A percentile compares a stretch with the other conserved stretches of the same genome.
These are phyloP conservation scores for Apeira syringaria DNA, from an alignment of 2,888 invertebrate genomes.

Conservation along the genomic window DNA sequence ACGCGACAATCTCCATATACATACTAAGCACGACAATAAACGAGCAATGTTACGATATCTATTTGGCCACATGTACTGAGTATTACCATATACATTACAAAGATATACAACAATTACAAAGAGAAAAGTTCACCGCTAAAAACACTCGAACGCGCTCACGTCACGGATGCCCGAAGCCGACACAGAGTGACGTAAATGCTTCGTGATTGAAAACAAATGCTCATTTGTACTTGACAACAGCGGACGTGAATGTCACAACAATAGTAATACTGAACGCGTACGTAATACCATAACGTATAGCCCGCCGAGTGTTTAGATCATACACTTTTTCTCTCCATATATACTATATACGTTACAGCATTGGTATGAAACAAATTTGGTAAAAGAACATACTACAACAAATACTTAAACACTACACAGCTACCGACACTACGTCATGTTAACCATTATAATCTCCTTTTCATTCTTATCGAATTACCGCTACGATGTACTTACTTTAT, in stretches of 20 bases:
- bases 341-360: slow-evolving; percentile 70
- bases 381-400: slow-evolving; percentile 59
- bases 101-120: slow-evolving; percentile 1
- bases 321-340: slow-evolving; percentile 49
- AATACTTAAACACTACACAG: slow-evolving; percentile 68
- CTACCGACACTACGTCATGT: slow-evolving; percentile 63
- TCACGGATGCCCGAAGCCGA: background rate
- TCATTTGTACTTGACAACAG: slow-evolving; percentile 9
- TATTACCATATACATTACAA: slow-evolving; percentile 26
- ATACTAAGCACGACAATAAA: slow-evolving; percentile 29
- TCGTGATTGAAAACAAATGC: background rate
- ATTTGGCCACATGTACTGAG: slow-evolving; percentile 53
- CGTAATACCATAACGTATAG: slow-evolving; percentile 5
- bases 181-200: background rate
- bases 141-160: slow-evolving; percentile 23
- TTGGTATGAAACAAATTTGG: slow-evolving; percentile 81
- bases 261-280: slow-evolving; percentile 11
- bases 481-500: slow-evolving; percentile 19
- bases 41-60: slow-evolving; percentile 34
- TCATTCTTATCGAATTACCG: slow-evolving; percentile 33
- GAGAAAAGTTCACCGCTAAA: slow-evolving; percentile 12
- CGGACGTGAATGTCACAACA: background rate
- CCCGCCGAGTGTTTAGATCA: slow-evolving; percentile 25
- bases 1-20: slow-evolving; percentile 5
- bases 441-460: slow-evolving; percentile 68